Evolutionary conservation across 2,113 vertebrate genomes (phyloP), one percentile per base, ranked within the genome.

Genomic region (Porphyrio hochstetteri): DNA sequence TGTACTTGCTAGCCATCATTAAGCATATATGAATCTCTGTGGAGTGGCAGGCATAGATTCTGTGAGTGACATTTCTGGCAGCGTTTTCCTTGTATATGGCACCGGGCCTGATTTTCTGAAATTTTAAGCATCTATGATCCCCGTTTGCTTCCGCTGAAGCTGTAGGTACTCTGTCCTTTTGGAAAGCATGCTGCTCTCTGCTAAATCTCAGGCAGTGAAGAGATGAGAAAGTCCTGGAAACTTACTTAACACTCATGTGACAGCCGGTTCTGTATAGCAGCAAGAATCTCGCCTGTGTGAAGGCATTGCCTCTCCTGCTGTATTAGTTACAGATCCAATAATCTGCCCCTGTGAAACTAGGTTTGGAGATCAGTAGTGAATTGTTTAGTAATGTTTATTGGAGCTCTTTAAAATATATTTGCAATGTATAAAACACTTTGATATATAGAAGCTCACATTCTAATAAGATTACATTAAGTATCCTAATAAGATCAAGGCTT

Each of bases 391-490:
- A 94, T 96, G 79, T 97, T 97, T 82, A 94, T 90, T 88, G 75
- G 71, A 74, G 88, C 79, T 88, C 95, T 96, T 96, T 95, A 94
- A 96, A 96, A 94, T 95, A 90, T 94, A 96, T 93, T 96, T 93
- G 64, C 90, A 88, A 92, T 92, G 76, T 97, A 94, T 96, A 95
- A 95, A 95, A 80, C 93, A 94, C 94, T 96, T 93, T 95, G 95
- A 96, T 96, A 97, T 94, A 96, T 96, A 91, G 95, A 92, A 86
- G 82, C 92, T 90, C 93, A 74, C 92, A 95, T 92, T 84, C 92
- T 97, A 96, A 97, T 97, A 94, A 93, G 96, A 96, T 96, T 97
- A 95, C 95, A 90, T 93, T 96, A 97, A 96, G 94, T 95, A 96
- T 95, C 88, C 91, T 96, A 95, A 97, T 97, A 96, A 93, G 94